A percentile compares a stretch with the other conserved stretches of the same genome.
phyloP scores from a whole-genome alignment of 2,888 invertebrate species.

The Meta bourneti region DNA sequence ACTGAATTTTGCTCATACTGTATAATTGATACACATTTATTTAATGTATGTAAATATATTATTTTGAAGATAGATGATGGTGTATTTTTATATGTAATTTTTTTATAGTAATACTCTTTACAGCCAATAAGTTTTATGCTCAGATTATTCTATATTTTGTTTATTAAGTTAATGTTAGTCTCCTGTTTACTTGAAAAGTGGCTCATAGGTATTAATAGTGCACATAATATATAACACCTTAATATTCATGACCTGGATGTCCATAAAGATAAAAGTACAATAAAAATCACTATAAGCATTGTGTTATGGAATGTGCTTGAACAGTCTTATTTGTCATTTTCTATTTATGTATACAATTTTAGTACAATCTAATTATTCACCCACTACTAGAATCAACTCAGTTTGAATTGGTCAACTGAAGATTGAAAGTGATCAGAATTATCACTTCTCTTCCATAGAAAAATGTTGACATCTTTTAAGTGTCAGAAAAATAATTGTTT shows the following conservation, averaged over 20 bases:
- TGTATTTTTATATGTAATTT: not conserved
- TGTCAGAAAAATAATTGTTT: too few species aligned
- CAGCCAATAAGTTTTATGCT: not conserved
- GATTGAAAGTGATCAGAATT: too few species aligned
- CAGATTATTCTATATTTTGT: not conserved
- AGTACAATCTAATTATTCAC: too few species aligned
- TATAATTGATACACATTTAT: constrained; percentile 1
- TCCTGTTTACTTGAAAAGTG: not conserved
- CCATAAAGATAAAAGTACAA: not conserved
- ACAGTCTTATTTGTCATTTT: too few species aligned
- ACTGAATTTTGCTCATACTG: constrained; percentile 3
- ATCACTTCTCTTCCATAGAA: too few species aligned
- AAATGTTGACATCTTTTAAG: too few species aligned
- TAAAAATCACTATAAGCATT: not conserved
- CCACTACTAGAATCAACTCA: too few species aligned
- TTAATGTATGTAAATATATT: not conserved
- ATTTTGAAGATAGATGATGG: not conserved
- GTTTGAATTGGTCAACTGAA: too few species aligned
- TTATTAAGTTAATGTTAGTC: not conserved
- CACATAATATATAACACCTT: not conserved
- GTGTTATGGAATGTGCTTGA: too few species aligned
- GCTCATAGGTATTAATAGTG: not conserved
- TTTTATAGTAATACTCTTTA: not conserved
- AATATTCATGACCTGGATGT: not conserved
- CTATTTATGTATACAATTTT: too few species aligned